Evolutionary conservation across 2,113 vertebrate species (phyloP).

Genomic region (Varanus komodoensis): DNA sequence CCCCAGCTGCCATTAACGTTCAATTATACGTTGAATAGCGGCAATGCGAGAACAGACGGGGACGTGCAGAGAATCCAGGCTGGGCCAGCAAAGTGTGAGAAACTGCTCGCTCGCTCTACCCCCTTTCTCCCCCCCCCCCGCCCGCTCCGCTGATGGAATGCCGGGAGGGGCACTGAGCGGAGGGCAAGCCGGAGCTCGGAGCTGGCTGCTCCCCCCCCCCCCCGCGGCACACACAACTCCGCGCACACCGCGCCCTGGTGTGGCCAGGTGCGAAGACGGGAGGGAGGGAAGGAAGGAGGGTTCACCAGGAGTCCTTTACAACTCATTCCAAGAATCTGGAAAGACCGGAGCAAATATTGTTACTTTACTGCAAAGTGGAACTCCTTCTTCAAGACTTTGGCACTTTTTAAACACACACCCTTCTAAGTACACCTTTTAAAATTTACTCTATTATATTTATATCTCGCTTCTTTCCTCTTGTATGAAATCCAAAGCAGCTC

Average conservation of each 20-base stretch:
- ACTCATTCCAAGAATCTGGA: not conserved
- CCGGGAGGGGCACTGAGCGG: slow-evolving; percentile 49
- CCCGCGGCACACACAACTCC: accelerated
- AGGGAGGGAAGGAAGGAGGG: too few species aligned
- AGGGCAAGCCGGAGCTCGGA: not conserved
- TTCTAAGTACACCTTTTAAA: not conserved
- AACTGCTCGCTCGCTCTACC: slow-evolving; percentile 36
- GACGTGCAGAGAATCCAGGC: slow-evolving; percentile 84
- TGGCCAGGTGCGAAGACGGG: not conserved
- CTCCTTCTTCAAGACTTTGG: not conserved
- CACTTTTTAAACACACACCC: not conserved
- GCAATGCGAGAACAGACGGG: slow-evolving; percentile 75
- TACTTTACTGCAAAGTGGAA: not conserved
- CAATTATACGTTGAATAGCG: slow-evolving; percentile 87
- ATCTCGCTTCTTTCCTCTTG: too few species aligned
- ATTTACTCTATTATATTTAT: too few species aligned
- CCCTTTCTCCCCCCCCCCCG: slow-evolving; percentile 13
- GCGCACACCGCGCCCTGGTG: not conserved
- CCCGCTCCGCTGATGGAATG: not conserved
- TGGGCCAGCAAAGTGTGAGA: slow-evolving; percentile 64
- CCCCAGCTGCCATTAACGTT: slow-evolving; percentile 89
- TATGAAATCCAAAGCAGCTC: too few species aligned
- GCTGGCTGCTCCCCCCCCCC: not conserved
- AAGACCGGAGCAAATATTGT: not conserved
- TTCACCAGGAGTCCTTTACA: too few species aligned